Evolutionary conservation across 2,888 invertebrate genomes (phyloP).

Genomic region (Pantelozetes paolii): DNA sequence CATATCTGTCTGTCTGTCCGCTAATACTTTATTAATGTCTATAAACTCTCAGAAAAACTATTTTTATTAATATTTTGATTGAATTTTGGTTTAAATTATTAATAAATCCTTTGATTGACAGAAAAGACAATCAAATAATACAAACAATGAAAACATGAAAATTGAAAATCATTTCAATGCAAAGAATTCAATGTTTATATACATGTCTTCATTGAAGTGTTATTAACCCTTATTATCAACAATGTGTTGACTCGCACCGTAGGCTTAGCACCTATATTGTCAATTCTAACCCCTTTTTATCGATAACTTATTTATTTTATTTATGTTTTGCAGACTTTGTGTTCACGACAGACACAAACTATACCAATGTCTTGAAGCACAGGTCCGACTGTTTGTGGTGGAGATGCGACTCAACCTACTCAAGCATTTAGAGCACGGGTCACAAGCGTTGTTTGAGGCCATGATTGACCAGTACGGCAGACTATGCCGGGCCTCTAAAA

Average conservation of each 20-base stretch:
- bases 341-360: conserved; percentile 62
- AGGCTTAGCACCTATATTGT: background rate
- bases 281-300: too few species aligned
- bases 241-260: background rate
- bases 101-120: background rate
- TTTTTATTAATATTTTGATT: too few species aligned
- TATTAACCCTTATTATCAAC: background rate
- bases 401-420: conserved; percentile 62
- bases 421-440: conserved; percentile 51
- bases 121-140: background rate
- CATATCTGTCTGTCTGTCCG: conserved; percentile 10
- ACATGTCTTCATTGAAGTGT: conserved; percentile 17
- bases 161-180: background rate
- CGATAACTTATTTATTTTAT: too few species aligned
- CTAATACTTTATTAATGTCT: background rate
- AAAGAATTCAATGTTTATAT: background rate
- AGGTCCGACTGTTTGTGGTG: conserved; percentile 63
- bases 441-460: conserved; percentile 59
- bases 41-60: background rate
- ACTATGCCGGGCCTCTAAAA: conserved; percentile 61
- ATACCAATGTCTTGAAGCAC: conserved; percentile 62
- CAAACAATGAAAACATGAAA: background rate
- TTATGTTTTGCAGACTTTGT: conserved; percentile 51
- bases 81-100: too few species aligned
- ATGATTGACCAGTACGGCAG: conserved; percentile 63